These are phyloP conservation scores for Caenorhabditis sp. DNA, from an alignment of 2,888 invertebrate genomes.

Conservation along the genomic window DNA sequence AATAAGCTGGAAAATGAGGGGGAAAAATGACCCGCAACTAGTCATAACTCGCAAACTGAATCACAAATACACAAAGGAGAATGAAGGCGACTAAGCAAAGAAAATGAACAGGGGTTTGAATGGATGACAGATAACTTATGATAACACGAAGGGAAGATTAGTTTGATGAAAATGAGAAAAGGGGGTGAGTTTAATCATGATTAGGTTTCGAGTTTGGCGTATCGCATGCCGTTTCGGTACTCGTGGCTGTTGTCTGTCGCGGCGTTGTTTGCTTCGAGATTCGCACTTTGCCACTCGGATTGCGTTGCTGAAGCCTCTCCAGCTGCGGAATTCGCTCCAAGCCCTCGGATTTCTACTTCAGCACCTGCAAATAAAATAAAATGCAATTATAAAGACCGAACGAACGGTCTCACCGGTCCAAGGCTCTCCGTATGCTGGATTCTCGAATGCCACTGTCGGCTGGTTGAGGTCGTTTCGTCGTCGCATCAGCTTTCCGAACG, in stretches of 20 bases:
- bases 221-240: slow-evolving; percentile 64
- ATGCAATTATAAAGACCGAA: too few relatives aligned
- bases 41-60: slow-evolving; percentile 51
- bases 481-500: slow-evolving; percentile 56
- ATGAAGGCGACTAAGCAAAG: slow-evolving; percentile 3
- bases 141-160: neutral
- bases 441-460: slow-evolving; percentile 69
- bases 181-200: slow-evolving; percentile 1
- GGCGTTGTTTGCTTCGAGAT: slow-evolving; percentile 53
- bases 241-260: slow-evolving; percentile 46
- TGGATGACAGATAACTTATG: neutral
- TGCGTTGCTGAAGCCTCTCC: slow-evolving; percentile 1
- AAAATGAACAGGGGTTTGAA: neutral
- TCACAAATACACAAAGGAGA: slow-evolving; percentile 47
- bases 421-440: slow-evolving; percentile 63
- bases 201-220: slow-evolving; percentile 66
- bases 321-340: slow-evolving; percentile 38
- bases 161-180: neutral
- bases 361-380: too few relatives aligned
- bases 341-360: slow-evolving; percentile 69
- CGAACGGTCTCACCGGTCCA: slow-evolving; percentile 26
- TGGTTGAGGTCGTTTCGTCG: slow-evolving; percentile 55
- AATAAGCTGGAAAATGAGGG: neutral
- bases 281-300: slow-evolving; percentile 64
- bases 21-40: slow-evolving; percentile 40